These are phyloP conservation scores for Gortyna flavago DNA, from an alignment of 2,888 invertebrate genomes.

Conservation along the genomic window DNA sequence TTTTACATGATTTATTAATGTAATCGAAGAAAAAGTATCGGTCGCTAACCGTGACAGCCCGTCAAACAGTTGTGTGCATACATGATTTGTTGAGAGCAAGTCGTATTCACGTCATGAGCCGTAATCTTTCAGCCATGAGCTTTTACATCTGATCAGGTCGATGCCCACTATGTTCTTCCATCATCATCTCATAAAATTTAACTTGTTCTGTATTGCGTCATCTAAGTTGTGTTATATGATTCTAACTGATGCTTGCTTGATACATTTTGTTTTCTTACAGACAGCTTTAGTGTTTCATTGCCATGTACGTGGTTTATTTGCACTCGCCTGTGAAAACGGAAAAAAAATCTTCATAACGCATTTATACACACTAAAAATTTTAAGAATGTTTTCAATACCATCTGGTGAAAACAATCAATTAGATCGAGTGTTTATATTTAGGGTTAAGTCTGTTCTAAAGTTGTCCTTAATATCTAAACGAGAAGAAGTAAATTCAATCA, in stretches of 20 bases:
- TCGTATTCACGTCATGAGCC: constrained; percentile 81
- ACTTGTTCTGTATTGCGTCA: constrained; percentile 68
- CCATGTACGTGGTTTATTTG: constrained; percentile 71
- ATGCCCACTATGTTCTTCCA: constrained; percentile 69
- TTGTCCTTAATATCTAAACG: constrained; percentile 22
- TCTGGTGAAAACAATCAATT: constrained; percentile 42
- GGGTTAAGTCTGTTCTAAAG: constrained; percentile 23
- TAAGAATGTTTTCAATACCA: constrained; percentile 40
- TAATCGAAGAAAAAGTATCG: constrained; percentile 70
- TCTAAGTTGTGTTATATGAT: constrained; percentile 72
- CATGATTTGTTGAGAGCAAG: constrained; percentile 77
- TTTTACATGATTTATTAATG: constrained; percentile 34
- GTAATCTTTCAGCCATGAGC: constrained; percentile 78
- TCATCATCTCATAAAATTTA: constrained; percentile 69
- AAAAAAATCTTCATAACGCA: constrained; percentile 59
- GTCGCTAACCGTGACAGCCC: constrained; percentile 81
- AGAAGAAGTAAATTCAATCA: constrained; percentile 27
- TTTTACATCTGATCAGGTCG: constrained; percentile 74
- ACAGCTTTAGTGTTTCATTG: constrained; percentile 73
- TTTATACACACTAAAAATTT: constrained; percentile 68
- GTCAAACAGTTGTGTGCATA: constrained; percentile 82
- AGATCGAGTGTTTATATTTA: constrained; percentile 28
- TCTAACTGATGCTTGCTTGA: constrained; percentile 79
- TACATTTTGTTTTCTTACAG: constrained; percentile 70
- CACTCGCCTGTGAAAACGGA: constrained; percentile 66